Base-by-base conservation (phyloP, 2,888 invertebrate species). In the Penaeus monodon region DNA sequence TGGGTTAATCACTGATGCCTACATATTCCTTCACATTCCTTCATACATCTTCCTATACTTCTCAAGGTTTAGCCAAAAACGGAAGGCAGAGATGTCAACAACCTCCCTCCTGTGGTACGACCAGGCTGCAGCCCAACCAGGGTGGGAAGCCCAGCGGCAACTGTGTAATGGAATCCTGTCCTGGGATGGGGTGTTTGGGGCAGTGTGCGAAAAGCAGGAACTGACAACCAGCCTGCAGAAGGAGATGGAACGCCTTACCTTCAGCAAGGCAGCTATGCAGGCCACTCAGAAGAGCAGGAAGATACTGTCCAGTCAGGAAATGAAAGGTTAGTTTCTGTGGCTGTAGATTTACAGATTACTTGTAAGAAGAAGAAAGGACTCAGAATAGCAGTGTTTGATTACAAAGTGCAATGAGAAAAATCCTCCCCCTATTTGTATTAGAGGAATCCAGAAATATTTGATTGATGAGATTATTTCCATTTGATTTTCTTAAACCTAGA, bases 161-260 rank as follows among this genome's bases (percentile, higher is more conserved):
- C 57, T 84, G 44, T 65, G 84, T 14, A 49, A 44, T 10, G 84
- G 84, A 6, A 49, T 68, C 65, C 64, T 38, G 27, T 84, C 77
- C 49, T 84, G 84, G 84, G 84, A 84, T 27, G 76, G 68, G 27
- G 68, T 84, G 27, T 84, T 66, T 22, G 68, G 78, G n/a, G 77
- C 68, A 17, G 77, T 77, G 29, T 27, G 17, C 24, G 49, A 76
- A 44, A 44, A 29, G n/a, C 65, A 66, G 38, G 64, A 66, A 27
- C 44, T 77, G 17, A 77, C 49, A 8, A 66, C 38, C 66, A 38
- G 27, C 24, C 57, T 77, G 4, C 66, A 49, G 44, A 66, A 38
- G 38, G 79, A 85, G 63, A 38, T 79, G 70, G 79, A 79, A 63
- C 49, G n/a, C 8, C 79, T 79, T 8, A 49, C n/a, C 6, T 70